Conservation (phyloP, 1,140 invertebrate genomes). For the Zaprionus ornatus region DNA sequence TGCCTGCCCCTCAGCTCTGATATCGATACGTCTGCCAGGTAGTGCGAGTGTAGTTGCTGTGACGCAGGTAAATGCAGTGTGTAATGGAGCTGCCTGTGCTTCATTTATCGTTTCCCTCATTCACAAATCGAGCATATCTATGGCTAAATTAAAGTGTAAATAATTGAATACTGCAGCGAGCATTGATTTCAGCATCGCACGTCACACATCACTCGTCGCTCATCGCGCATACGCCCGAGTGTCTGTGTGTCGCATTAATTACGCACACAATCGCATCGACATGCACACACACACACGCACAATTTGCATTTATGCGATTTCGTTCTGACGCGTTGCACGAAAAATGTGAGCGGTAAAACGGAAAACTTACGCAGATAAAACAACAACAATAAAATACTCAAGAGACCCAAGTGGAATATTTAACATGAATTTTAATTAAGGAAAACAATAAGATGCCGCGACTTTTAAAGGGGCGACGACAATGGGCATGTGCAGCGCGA, state of each 20-base stretch:
- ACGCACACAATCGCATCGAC: not conserved
- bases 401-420: conserved; percentile 1
- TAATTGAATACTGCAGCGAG: not conserved
- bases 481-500: not conserved
- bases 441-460: conserved; percentile 1
- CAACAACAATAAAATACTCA: not conserved
- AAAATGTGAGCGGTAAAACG: not conserved
- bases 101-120: not conserved
- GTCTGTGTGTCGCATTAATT: conserved; percentile 7
- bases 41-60: not conserved
- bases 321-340: conserved; percentile 1
- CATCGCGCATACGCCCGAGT: conserved; percentile 26
- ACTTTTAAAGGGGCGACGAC: not conserved
- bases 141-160: not conserved
- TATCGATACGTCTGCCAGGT: not conserved
- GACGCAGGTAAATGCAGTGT: conserved; percentile 4
- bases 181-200: conserved; percentile 8
- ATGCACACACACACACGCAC: not conserved
- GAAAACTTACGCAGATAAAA: not conserved
- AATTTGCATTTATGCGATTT: conserved; percentile 6
- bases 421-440: conserved; percentile 11
- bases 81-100: not conserved
- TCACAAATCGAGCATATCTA: not conserved
- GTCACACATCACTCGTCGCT: not conserved
- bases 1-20: not conserved